Base-by-base conservation (phyloP, 1,140 invertebrate species). In the Penaeus indicus region DNA sequence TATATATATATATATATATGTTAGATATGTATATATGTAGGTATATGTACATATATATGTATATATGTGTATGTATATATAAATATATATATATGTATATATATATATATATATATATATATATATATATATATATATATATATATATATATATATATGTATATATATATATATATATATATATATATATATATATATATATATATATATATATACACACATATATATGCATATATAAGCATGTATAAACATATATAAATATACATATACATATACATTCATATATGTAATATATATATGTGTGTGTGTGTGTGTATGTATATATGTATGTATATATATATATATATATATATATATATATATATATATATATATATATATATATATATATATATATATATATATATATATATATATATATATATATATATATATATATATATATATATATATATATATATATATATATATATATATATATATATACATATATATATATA, bases 321-420 rank as follows among this genome's bases (percentile, higher is more conserved):
- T 42, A 4, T 42, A 42, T 79, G 21, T 79, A 42, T 79, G 27
- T 79, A 78, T 79, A 42, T 79, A 42, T 79, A 10, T 79, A 42
- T 79, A 79, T 79, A 1, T 79, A 42, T 38, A 21, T 32, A 21
- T 79, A 21, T 79, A 21, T 79, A 21, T 79, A 1, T 79, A 47
- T 79, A 21, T 79, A 1, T 79, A 21, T 38, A 21, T 79, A 21
- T 79, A 21, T 79, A 21, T 79, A 21, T 79, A 3, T 79, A 21
- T 79, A 21, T 42, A 47, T 79, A 21, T 79, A 21, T 42, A 47
- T 79, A 47, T 79, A 47, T 79, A 47, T 79, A 47, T 79, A 19
- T 79, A 47, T 38, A 47, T 79, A 47, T 79, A 47, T 79, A 47
- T 79, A 47, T 79, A 47, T 79, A 47, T 79, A 47, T 79, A 22